Base-by-base conservation (phyloP, 2,113 vertebrate species). In the Miniopterus natalensis region DNA sequence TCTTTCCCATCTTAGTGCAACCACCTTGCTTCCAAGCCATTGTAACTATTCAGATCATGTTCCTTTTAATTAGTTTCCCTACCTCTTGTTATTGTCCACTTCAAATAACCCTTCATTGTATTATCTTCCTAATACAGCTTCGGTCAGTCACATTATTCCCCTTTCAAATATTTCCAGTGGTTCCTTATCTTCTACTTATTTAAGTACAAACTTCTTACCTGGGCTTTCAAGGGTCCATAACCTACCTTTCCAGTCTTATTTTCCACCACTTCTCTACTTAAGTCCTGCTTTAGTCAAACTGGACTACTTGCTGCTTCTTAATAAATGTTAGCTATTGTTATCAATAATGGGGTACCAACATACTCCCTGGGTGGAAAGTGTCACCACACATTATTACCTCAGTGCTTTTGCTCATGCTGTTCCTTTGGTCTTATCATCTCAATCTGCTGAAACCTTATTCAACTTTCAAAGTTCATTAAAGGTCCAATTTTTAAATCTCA, bases 391-490 rank as follows among this genome's bases (percentile, higher is more conserved):
- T 8, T 87, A 61, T 20, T 31, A 51, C 73, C 45, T 53, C 55
- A 45, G 61, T 23, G 25, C 6, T n/a, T 70, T 21, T 49, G 68
- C 40, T 92, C 57, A 40, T 1, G 6, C 66, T 73, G 57, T 31
- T 77, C 73, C 70, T 84, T 31, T 21, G 0, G 40, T 77, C 78
- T 96, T 61, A 70, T 80, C n/a, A 53, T 31, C 59, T 49, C 21
- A n/a, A 47, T 25, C 78, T 51, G 42, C 45, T 71, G 63, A 49
- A 92, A 87, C 15, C 42, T 45, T 31, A 66, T 20, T 87, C 27
- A 57, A 49, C 47, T 42, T 51, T 55, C 71, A 65, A 88, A 88
- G 93, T 92, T 86, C 61, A 90, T 20, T 80, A 61, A 63, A 83
- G 15, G 9, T 14, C 36, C 25, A 77, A 81, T 88, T 51, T 81